phyloP scores from a whole-genome alignment of 2,797 vertebrate species.

The Synaphobranchus kaupii region DNA sequence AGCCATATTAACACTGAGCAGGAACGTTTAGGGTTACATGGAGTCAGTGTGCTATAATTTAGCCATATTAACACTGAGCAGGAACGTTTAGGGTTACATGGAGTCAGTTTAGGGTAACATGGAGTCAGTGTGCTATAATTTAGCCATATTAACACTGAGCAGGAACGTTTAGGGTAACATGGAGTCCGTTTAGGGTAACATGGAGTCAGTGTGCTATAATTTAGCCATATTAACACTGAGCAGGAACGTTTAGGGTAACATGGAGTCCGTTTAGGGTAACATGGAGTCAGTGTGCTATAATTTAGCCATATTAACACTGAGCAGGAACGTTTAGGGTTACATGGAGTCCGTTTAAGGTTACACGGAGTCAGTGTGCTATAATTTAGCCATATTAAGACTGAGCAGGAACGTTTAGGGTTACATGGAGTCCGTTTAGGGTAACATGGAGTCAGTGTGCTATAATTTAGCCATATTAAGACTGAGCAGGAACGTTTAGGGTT shows the following conservation, averaged over 20 bases:
- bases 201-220: too few relatives aligned
- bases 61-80: conserved; percentile 21
- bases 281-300: too few relatives aligned
- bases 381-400: too few relatives aligned
- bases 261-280: not conserved
- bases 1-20: conserved; percentile 21
- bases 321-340: conserved; percentile 12
- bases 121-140: too few relatives aligned
- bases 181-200: not conserved
- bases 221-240: conserved; percentile 24
- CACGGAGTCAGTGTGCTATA: too few relatives aligned
- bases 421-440: not conserved
- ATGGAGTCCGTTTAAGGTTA: not conserved
- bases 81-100: conserved; percentile 6
- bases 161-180: conserved; percentile 8
- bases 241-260: conserved; percentile 9
- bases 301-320: conserved; percentile 24
- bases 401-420: conserved; percentile 13
- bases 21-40: conserved; percentile 6
- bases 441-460: too few relatives aligned
- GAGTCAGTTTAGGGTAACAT: not conserved
- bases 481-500: conserved; percentile 15
- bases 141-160: conserved; percentile 22
- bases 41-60: not conserved
- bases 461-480: too few relatives aligned